A percentile compares a stretch with the other conserved stretches of the same genome.
Evolutionary conservation across 2,113 vertebrate genomes (phyloP).

Genomic region (Perca flavescens): DNA sequence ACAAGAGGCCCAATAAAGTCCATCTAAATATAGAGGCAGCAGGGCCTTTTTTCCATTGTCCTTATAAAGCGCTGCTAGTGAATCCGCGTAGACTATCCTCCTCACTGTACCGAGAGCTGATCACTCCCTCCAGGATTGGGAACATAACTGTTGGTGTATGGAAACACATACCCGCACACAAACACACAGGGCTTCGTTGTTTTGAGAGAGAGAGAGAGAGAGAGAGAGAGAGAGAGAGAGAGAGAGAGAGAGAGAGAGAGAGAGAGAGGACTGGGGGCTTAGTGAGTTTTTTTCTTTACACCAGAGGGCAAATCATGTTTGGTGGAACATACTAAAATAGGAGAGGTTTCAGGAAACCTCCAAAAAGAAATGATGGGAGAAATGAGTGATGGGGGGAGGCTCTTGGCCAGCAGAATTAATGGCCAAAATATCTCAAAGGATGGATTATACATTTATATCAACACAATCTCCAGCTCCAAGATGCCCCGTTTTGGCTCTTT

Average conservation of each 20-base stretch:
- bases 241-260: slow-evolving; percentile 35
- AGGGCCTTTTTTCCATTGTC: slow-evolving; percentile 76
- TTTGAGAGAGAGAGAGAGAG: slow-evolving; percentile 49
- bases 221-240: slow-evolving; percentile 32
- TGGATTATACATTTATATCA: slow-evolving; percentile 45
- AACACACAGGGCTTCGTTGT: slow-evolving; percentile 43
- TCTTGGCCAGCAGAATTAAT: slow-evolving; percentile 28
- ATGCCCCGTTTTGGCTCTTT: slow-evolving; percentile 48
- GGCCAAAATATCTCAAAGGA: slow-evolving; percentile 48
- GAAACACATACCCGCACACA: slow-evolving; percentile 56
- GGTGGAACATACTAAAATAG: slow-evolving; percentile 83
- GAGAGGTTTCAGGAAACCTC: slow-evolving; percentile 69
- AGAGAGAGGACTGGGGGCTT: slow-evolving; percentile 40
- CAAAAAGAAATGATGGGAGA: slow-evolving; percentile 52
- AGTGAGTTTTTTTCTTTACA: slow-evolving; percentile 56
- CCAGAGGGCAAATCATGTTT: slow-evolving; percentile 59
- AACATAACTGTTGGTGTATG: slow-evolving; percentile 60
- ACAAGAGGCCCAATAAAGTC: slow-evolving; percentile 82
- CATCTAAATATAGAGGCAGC: slow-evolving; percentile 84
- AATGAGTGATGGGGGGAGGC: slow-evolving; percentile 31
- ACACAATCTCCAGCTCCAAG: slow-evolving; percentile 25
- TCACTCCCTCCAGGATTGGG: slow-evolving; percentile 70
- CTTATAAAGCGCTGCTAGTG: slow-evolving; percentile 86
- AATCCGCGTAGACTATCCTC: slow-evolving; percentile 67
- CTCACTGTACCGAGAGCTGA: slow-evolving; percentile 52